Conservation (phyloP, 2,113 vertebrate species). For the Marmota flaviventris region DNA sequence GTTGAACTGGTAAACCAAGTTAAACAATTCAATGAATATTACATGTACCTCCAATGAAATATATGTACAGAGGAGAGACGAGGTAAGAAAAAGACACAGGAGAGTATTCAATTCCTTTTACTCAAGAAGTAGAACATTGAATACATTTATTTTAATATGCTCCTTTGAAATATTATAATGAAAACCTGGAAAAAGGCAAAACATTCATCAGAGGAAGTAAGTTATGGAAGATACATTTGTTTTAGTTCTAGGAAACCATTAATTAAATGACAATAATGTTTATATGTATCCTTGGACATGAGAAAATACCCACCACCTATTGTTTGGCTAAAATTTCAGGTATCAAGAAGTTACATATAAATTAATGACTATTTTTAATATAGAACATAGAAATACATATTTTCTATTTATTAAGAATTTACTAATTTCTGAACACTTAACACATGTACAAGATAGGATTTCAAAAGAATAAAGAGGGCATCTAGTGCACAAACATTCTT, state of each 20-base stretch:
- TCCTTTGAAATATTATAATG: not conserved
- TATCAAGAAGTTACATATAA: conserved; percentile 1
- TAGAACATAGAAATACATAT: not conserved
- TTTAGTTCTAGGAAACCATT: not conserved
- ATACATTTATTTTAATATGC: not conserved
- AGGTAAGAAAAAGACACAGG: not conserved
- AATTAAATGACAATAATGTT: not conserved
- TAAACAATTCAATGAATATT: not conserved
- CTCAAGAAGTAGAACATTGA: not conserved
- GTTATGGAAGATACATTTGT: not conserved
- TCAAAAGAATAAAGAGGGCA: not conserved
- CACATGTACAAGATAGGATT: not conserved
- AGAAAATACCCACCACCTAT: not conserved
- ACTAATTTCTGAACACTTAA: not conserved
- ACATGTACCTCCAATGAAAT: not conserved
- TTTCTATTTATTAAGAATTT: not conserved
- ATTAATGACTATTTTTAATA: not conserved
- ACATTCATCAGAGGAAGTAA: not conserved
- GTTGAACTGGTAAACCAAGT: not conserved
- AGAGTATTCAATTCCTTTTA: not conserved
- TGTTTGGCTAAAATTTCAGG: not conserved
- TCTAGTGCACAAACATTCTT: too few species aligned
- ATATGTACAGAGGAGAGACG: not conserved
- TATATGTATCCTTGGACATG: not conserved
- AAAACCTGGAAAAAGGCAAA: not conserved